These are phyloP conservation scores for Anseranas semipalmata DNA, from an alignment of 2,113 vertebrate genomes.

Conservation along the genomic window DNA sequence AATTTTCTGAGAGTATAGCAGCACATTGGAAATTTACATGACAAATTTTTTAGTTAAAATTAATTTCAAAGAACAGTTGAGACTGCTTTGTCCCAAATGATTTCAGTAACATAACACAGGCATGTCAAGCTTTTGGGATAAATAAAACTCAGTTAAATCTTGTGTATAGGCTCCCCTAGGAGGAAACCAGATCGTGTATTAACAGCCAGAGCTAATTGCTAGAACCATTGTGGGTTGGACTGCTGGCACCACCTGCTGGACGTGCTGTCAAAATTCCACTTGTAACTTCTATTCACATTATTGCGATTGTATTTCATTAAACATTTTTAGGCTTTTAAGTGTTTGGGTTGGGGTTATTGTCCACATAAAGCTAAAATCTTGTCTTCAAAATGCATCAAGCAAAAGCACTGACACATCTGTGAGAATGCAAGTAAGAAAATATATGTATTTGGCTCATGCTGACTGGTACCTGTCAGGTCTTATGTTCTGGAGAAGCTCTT, in stretches of 20 bases:
- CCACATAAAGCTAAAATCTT: not conserved
- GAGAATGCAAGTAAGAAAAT: not conserved
- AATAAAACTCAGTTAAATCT: not conserved
- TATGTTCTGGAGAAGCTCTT: not conserved
- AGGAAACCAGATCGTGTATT: not conserved
- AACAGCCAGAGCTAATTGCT: not conserved
- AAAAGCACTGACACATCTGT: not conserved
- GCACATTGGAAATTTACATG: not conserved
- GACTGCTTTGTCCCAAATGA: not conserved
- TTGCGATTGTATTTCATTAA: not conserved
- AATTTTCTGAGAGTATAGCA: not conserved
- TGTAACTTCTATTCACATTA: not conserved
- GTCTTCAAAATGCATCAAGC: not conserved
- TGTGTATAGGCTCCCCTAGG: not conserved
- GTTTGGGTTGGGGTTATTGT: not conserved
- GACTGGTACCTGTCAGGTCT: not conserved
- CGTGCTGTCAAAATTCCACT: fast-evolving
- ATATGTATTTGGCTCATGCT: fast-evolving
- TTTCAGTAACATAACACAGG: fast-evolving
- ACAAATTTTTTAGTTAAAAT: not conserved
- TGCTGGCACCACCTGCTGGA: not conserved
- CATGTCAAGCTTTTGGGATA: not conserved
- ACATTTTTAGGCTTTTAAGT: not conserved
- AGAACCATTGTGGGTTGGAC: fast-evolving
- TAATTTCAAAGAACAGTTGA: not conserved